Conservation (phyloP, 2,888 invertebrate species). For the Timema podura region DNA sequence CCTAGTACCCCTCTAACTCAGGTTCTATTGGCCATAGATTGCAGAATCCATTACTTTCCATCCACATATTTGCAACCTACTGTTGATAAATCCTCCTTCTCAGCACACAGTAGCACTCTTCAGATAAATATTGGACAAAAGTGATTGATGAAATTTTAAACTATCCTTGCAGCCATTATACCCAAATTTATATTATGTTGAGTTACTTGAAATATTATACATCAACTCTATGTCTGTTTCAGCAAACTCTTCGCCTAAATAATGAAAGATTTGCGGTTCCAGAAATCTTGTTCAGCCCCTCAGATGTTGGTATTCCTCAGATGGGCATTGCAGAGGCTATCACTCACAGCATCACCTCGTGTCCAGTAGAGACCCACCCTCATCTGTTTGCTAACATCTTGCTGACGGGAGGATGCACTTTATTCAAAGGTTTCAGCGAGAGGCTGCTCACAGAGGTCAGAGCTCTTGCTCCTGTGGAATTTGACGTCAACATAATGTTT, state of each 20-base stretch:
- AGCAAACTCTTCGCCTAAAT: constrained; percentile 79
- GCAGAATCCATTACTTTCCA: too few species aligned
- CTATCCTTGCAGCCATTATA: too few species aligned
- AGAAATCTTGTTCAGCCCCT: constrained; percentile 90
- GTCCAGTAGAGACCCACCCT: constrained; percentile 69
- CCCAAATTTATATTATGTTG: too few species aligned
- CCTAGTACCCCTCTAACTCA: too few species aligned
- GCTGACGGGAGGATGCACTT: constrained; percentile 73
- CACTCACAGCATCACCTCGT: constrained; percentile 67
- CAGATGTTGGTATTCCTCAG: constrained; percentile 86
- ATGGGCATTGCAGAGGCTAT: constrained; percentile 93
- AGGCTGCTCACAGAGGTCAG: constrained; percentile 74
- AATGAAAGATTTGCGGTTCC: constrained; percentile 95
- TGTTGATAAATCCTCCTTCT: too few species aligned
- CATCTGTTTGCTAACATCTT: constrained; percentile 79
- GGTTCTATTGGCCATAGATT: too few species aligned
- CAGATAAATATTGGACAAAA: too few species aligned
- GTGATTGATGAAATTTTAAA: too few species aligned
- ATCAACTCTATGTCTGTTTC: constrained; percentile 34
- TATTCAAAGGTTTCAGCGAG: constrained; percentile 81
- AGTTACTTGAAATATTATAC: too few species aligned
- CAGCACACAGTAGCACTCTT: too few species aligned
- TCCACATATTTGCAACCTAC: too few species aligned
- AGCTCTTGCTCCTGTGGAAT: constrained; percentile 70
- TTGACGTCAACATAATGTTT: constrained; percentile 66